Conservation (phyloP, 1,140 invertebrate species). For the Zaprionus lachaisei region DNA sequence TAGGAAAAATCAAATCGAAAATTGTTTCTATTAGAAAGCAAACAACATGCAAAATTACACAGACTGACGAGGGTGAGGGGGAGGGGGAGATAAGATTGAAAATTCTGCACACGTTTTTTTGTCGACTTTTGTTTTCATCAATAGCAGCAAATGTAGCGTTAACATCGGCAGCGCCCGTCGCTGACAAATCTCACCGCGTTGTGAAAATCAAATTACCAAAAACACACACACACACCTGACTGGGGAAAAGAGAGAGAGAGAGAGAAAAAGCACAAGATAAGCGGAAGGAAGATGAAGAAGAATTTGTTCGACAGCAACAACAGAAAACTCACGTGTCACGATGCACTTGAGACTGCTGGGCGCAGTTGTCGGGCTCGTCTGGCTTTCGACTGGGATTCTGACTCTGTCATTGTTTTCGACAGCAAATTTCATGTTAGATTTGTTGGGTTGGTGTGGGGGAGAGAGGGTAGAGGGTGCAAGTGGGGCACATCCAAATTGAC, state of each 20-base stretch:
- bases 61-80: background rate
- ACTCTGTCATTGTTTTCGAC: conserved; percentile 50
- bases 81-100: conserved; percentile 27
- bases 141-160: conserved; percentile 74
- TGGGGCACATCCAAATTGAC: conserved; percentile 44
- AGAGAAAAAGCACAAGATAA: background rate
- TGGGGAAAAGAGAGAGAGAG: background rate
- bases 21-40: conserved; percentile 46
- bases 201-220: conserved; percentile 75
- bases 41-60: conserved; percentile 63
- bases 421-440: conserved; percentile 52
- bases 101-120: conserved; percentile 67
- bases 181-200: conserved; percentile 57
- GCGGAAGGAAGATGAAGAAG: background rate
- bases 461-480: too few species aligned
- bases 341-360: conserved; percentile 75
- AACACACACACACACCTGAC: conserved; percentile 39
- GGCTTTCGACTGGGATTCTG: conserved; percentile 18
- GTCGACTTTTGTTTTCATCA: conserved; percentile 28
- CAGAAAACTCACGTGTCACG: conserved; percentile 69
- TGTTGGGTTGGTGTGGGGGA: background rate
- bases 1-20: conserved; percentile 36
- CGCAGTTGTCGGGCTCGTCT: conserved; percentile 38
- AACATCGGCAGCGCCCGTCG: conserved; percentile 45
- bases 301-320: conserved; percentile 39